Evolutionary conservation across 2,888 invertebrate species (phyloP).

Genomic region (Agonum fuliginosum): DNA sequence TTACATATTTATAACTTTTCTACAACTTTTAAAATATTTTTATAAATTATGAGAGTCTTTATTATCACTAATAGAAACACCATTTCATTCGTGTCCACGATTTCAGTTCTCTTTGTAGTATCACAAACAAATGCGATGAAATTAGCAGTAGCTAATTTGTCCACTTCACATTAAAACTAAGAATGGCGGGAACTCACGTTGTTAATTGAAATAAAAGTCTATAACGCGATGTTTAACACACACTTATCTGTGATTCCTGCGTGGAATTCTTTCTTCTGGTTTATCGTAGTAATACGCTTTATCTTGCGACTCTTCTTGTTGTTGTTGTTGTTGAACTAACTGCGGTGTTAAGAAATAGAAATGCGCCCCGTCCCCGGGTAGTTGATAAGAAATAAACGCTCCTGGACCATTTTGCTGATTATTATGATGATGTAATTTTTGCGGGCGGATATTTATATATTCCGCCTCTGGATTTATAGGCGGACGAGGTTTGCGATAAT

Average conservation of each 20-base stretch:
- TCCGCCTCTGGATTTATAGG: conserved; percentile 80
- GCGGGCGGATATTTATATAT: conserved; percentile 70
- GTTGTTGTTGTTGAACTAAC: conserved; percentile 72
- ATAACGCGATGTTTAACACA: conserved; percentile 21
- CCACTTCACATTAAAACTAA: conserved; percentile 53
- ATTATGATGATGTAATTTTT: conserved; percentile 56
- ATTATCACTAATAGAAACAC: conserved; percentile 39
- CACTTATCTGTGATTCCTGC: conserved; percentile 64
- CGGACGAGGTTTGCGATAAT: conserved; percentile 81
- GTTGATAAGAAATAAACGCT: conserved; percentile 82
- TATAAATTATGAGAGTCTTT: conserved; percentile 41
- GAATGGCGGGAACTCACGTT: conserved; percentile 55
- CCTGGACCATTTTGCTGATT: conserved; percentile 71
- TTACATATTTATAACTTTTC: conserved; percentile 27
- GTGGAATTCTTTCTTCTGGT: conserved; percentile 63
- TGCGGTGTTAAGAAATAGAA: conserved; percentile 87
- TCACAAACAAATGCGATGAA: conserved; percentile 39
- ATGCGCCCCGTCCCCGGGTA: conserved; percentile 86
- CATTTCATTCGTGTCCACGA: conserved; percentile 28
- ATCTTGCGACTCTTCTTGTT: conserved; percentile 65
- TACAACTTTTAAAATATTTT: conserved; percentile 36
- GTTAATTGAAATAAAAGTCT: conserved; percentile 55
- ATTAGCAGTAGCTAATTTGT: conserved; percentile 28
- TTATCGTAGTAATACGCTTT: conserved; percentile 66
- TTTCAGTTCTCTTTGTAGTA: conserved; percentile 14